Evolutionary conservation across 2,888 invertebrate species (phyloP).

Genomic region (Cosmorhoe ocellata): DNA sequence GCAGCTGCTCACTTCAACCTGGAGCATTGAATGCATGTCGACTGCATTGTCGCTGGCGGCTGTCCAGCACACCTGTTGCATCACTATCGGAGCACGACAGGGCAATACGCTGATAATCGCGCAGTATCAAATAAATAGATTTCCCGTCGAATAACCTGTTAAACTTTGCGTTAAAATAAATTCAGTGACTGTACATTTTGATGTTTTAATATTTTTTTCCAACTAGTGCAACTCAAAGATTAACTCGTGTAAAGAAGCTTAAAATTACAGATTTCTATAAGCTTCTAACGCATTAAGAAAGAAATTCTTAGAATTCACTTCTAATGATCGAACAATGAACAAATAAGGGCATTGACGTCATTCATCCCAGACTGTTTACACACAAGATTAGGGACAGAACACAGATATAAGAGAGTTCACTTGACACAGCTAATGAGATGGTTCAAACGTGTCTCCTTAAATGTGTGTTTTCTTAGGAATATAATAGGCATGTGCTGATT

Average conservation of each 20-base stretch:
- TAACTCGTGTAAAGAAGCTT: too few relatives aligned
- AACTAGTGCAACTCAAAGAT: too few relatives aligned
- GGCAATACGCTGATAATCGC: slow-evolving; percentile 19
- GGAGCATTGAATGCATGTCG: slow-evolving; percentile 13
- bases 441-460: slow-evolving; percentile 5
- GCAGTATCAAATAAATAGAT: slow-evolving; percentile 12
- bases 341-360: slow-evolving; percentile 17
- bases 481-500: neutral
- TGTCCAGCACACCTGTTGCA: slow-evolving; percentile 28
- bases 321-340: slow-evolving; percentile 1
- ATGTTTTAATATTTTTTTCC: too few relatives aligned
- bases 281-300: too few relatives aligned
- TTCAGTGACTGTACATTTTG: too few relatives aligned
- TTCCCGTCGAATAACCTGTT: slow-evolving; percentile 9
- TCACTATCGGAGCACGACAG: slow-evolving; percentile 9
- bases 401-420: neutral
- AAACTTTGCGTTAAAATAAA: neutral
- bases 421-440: slow-evolving; percentile 22
- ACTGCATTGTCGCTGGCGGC: slow-evolving; percentile 20
- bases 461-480: neutral
- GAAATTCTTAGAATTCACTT: too few relatives aligned
- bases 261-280: too few relatives aligned
- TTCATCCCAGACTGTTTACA: slow-evolving; percentile 22
- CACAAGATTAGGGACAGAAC: slow-evolving; percentile 27
- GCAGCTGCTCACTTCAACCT: slow-evolving; percentile 11